Evolutionary conservation across 2,113 vertebrate species (phyloP).

Genomic region (Gopherus evgoodei): DNA sequence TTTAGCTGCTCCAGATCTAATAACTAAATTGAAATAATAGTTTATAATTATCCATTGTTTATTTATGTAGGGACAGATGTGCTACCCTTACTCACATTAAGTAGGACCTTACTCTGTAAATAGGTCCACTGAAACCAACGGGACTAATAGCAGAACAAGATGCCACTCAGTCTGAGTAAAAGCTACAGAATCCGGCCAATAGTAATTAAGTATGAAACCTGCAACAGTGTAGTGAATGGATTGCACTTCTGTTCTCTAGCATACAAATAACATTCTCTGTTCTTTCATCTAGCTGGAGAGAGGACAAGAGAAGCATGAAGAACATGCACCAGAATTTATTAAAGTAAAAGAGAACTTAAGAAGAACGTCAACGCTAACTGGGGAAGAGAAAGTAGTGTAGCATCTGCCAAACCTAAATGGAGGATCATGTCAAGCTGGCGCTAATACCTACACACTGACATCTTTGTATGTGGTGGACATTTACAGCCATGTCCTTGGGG

Average conservation of each 20-base stretch:
- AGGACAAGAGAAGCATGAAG: constrained; percentile 83
- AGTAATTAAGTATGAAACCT: background rate
- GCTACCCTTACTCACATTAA: no score
- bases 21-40: no score
- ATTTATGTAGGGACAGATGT: no score
- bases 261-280: background rate
- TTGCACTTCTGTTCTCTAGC: background rate
- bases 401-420: background rate
- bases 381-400: constrained; percentile 85
- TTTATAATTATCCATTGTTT: no score
- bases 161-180: background rate
- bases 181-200: background rate
- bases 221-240: accelerated
- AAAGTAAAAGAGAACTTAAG: constrained; percentile 95
- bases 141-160: background rate
- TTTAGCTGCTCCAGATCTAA: no score
- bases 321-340: constrained; percentile 92
- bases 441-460: constrained; percentile 30
- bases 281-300: constrained; percentile 86
- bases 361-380: constrained; percentile 80
- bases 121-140: background rate
- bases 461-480: constrained; percentile 60
- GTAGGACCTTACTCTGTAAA: background rate
- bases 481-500: constrained; percentile 5
- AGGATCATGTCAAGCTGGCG: background rate